phyloP scores from a whole-genome alignment of 2,888 invertebrate genomes.

The Rhopalosiphum nymphaeae region DNA sequence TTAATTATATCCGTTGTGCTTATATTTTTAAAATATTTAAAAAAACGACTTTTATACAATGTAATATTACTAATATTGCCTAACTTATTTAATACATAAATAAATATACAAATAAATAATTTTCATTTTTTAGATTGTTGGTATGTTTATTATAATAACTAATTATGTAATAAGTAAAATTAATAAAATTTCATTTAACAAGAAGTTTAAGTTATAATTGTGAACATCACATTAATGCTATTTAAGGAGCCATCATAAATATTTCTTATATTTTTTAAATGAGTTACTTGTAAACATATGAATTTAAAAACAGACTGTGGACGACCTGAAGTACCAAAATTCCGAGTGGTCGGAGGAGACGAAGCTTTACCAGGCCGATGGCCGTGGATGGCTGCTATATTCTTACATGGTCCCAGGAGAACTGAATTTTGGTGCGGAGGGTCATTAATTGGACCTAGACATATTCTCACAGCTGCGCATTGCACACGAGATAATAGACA shows the following conservation, averaged over 20 bases:
- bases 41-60: not conserved
- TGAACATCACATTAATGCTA: not conserved
- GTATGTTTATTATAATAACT: not conserved
- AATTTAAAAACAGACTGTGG: conserved; percentile 78
- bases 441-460: conserved; percentile 68
- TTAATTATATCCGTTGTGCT: not conserved
- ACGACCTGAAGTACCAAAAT: conserved; percentile 84
- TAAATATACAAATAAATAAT: not conserved
- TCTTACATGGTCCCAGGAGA: conserved; percentile 85
- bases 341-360: conserved; percentile 91
- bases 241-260: not conserved
- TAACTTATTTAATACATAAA: not conserved
- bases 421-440: conserved; percentile 69
- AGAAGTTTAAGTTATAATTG: not conserved
- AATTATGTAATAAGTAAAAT: not conserved
- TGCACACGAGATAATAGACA: conserved; percentile 87
- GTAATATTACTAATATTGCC: not conserved
- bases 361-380: conserved; percentile 87
- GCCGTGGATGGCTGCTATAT: conserved; percentile 98
- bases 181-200: not conserved
- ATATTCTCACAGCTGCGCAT: conserved; percentile 69
- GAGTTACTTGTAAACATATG: conserved; percentile 62
- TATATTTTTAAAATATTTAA: not conserved
- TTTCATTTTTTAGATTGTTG: not conserved
- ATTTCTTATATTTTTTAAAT: not conserved